Evolutionary conservation across 2,888 invertebrate genomes (phyloP).

Genomic region (Harmothoe impar): DNA sequence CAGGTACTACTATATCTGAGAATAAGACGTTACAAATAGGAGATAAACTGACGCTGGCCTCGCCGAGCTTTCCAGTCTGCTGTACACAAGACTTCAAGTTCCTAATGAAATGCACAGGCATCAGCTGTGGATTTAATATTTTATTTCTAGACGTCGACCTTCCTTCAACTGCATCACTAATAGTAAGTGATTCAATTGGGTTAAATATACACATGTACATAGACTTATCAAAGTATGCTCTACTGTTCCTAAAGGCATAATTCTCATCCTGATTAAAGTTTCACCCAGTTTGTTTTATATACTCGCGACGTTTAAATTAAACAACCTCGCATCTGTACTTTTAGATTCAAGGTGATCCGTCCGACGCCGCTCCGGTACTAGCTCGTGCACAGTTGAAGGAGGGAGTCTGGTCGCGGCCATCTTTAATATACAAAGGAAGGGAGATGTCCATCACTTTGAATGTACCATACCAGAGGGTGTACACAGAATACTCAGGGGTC

Average conservation of each 20-base stretch:
- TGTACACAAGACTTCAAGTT: not conserved
- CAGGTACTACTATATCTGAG: not conserved
- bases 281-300: too few species aligned
- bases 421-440: not conserved
- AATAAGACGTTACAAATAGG: not conserved
- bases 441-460: not conserved
- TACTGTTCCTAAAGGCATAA: too few species aligned
- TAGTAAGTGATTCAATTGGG: not conserved
- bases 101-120: not conserved
- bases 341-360: not conserved
- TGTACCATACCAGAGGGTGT: not conserved
- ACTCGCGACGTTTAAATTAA: too few species aligned
- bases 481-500: not conserved
- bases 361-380: not conserved
- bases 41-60: not conserved
- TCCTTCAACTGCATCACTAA: not conserved
- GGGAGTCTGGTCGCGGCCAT: slow-evolving; percentile 7
- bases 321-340: too few species aligned
- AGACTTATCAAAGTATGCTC: too few species aligned
- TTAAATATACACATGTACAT: too few species aligned
- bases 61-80: not conserved
- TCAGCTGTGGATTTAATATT: not conserved
- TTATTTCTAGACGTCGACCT: not conserved
- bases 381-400: not conserved
- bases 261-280: too few species aligned